Evolutionary conservation across 2,113 vertebrate species (phyloP).

Genomic region (Plecotus auritus): DNA sequence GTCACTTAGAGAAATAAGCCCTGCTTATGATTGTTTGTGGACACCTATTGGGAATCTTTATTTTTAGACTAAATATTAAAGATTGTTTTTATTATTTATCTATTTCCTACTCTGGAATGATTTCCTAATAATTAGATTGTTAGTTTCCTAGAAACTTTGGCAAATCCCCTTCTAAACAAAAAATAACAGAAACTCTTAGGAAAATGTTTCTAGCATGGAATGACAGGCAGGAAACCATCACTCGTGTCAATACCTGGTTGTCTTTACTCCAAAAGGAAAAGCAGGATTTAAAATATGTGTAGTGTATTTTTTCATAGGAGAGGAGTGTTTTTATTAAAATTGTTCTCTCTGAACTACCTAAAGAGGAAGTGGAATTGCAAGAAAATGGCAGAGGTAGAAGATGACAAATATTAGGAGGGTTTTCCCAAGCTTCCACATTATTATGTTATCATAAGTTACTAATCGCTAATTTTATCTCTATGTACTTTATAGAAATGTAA

Average conservation of each 20-base stretch:
- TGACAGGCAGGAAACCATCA: conserved; percentile 42
- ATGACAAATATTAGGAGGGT: conserved; percentile 69
- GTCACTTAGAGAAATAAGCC: conserved; percentile 37
- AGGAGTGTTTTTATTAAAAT: conserved; percentile 38
- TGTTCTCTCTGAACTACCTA: conserved; percentile 48
- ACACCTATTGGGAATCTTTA: conserved; percentile 36
- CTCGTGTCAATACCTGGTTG: neutral
- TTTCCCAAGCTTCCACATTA: conserved; percentile 72
- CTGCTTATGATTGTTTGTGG: conserved; percentile 2
- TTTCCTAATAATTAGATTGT: conserved; percentile 48
- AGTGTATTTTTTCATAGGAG: conserved; percentile 26
- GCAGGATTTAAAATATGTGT: neutral
- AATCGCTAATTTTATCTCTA: conserved; percentile 75
- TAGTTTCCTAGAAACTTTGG: conserved; percentile 50
- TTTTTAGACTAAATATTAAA: conserved; percentile 42
- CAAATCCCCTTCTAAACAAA: conserved; percentile 55
- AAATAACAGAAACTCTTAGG: conserved; percentile 57
- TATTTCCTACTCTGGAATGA: conserved; percentile 42
- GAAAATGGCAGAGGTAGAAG: conserved; percentile 78
- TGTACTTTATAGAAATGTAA: conserved; percentile 72
- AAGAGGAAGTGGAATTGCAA: conserved; percentile 37
- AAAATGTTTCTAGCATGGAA: conserved; percentile 34
- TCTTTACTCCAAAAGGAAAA: conserved; percentile 49
- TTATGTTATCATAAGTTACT: conserved; percentile 73
- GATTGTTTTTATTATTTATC: neutral